A percentile compares a stretch with the other conserved stretches of the same genome.
These are phyloP conservation scores for Siniperca chuatsi DNA, from an alignment of 2,113 vertebrate species.

Conservation along the genomic window DNA sequence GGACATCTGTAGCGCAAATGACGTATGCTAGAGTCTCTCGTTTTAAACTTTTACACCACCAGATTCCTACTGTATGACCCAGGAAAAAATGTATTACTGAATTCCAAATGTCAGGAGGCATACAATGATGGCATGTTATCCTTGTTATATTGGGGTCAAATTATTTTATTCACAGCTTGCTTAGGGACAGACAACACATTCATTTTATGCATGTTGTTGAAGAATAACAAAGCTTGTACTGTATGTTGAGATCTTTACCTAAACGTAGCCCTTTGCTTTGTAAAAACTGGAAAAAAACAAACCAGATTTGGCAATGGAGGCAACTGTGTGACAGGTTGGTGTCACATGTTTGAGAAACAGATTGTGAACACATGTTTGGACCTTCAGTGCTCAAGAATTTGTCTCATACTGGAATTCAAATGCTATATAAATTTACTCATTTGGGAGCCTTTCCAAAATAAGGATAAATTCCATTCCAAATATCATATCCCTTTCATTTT, in stretches of 20 bases:
- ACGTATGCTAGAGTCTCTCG: constrained; percentile 7
- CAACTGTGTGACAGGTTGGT: constrained; percentile 56
- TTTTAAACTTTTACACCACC: constrained; percentile 42
- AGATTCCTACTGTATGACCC: constrained; percentile 29
- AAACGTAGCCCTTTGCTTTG: constrained; percentile 6
- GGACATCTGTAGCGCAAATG: constrained; percentile 57
- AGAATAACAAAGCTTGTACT: background rate
- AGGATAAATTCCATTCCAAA: constrained; percentile 43
- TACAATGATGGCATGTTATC: constrained; percentile 30
- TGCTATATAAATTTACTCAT: constrained; percentile 41
- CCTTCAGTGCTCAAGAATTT: constrained; percentile 52
- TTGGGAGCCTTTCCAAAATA: constrained; percentile 47
- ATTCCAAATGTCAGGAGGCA: constrained; percentile 53
- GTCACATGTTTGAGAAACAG: constrained; percentile 64
- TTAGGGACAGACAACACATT: constrained; percentile 12
- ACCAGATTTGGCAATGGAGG: constrained; percentile 5
- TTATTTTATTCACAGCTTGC: constrained; percentile 38
- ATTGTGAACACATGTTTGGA: constrained; percentile 73
- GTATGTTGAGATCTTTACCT: background rate
- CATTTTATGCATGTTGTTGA: constrained; percentile 10
- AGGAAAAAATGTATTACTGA: constrained; percentile 59
- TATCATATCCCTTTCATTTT: constrained; percentile 48
- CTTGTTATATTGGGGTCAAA: constrained; percentile 19
- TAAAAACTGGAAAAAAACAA: background rate
- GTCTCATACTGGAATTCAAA: constrained; percentile 42